Evolutionary conservation across 1,140 invertebrate species (phyloP).

Genomic region (Temnothorax curvispinosus): DNA sequence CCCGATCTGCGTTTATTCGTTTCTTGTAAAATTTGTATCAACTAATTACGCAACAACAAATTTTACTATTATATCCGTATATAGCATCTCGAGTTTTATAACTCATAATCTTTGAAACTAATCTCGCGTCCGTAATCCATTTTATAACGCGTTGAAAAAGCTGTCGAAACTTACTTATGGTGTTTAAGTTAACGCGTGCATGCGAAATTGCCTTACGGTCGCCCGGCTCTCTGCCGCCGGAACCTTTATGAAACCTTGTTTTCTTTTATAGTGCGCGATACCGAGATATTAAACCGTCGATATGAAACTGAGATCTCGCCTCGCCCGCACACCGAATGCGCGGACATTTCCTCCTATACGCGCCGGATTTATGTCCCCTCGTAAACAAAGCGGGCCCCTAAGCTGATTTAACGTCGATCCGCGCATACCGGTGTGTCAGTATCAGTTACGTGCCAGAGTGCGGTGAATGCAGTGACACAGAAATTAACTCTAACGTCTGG

Average conservation of each 20-base stretch:
- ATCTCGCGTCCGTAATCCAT: slow-evolving; percentile 8
- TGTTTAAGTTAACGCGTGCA: slow-evolving; percentile 50
- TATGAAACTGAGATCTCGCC: slow-evolving; percentile 36
- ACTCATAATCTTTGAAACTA: slow-evolving; percentile 23
- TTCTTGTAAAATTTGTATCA: neutral
- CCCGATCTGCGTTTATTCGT: neutral
- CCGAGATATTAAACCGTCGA: slow-evolving; percentile 45
- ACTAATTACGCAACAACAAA: neutral
- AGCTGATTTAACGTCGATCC: slow-evolving; percentile 59
- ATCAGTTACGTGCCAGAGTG: slow-evolving; percentile 51
- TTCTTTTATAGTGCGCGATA: slow-evolving; percentile 48
- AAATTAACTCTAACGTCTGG: slow-evolving; percentile 47
- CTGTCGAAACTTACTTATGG: slow-evolving; percentile 49
- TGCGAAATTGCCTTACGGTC: slow-evolving; percentile 28
- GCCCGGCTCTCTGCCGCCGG: neutral
- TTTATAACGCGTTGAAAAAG: slow-evolving; percentile 41
- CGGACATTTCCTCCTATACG: slow-evolving; percentile 45
- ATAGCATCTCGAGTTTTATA: slow-evolving; percentile 29
- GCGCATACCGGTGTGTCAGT: slow-evolving; percentile 49
- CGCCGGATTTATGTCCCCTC: slow-evolving; percentile 49
- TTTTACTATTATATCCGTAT: neutral
- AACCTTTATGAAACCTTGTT: slow-evolving; percentile 49
- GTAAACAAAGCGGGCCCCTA: slow-evolving; percentile 56
- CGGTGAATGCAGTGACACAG: slow-evolving; percentile 50
- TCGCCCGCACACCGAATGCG: slow-evolving; percentile 1